Conservation (phyloP, 1,140 invertebrate species). For the Drosophila sp. region DNA sequence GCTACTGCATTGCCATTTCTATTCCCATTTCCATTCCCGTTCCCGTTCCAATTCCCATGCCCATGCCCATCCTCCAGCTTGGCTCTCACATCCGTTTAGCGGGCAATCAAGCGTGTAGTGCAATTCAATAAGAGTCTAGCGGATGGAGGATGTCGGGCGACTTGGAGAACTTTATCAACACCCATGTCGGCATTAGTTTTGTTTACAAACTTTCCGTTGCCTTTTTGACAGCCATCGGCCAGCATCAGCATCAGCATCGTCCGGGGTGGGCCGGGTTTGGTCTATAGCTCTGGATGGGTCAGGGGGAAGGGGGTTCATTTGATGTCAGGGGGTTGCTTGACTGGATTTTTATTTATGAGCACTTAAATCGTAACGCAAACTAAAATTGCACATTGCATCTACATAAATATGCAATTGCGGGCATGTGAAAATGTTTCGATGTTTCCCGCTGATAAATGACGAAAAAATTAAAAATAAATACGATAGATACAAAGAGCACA, state of each 20-base stretch:
- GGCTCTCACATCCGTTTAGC: slow-evolving; percentile 72
- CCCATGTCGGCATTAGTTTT: slow-evolving; percentile 84
- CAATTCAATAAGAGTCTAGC: slow-evolving; percentile 76
- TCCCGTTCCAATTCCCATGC: slow-evolving; percentile 2
- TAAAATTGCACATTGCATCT: slow-evolving; percentile 75
- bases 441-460: slow-evolving; percentile 73
- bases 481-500: slow-evolving; percentile 39
- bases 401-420: slow-evolving; percentile 83
- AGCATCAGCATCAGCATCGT: too few relatives aligned
- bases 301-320: not conserved
- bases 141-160: slow-evolving; percentile 17
- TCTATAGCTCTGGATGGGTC: slow-evolving; percentile 11
- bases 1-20: slow-evolving; percentile 26
- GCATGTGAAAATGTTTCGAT: slow-evolving; percentile 61
- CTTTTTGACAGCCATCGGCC: slow-evolving; percentile 73
- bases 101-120: slow-evolving; percentile 84
- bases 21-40: slow-evolving; percentile 4
- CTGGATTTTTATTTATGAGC: slow-evolving; percentile 83
- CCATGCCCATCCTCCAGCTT: not conserved
- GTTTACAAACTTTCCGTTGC: slow-evolving; percentile 84
- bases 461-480: slow-evolving; percentile 77
- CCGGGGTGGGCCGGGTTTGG: slow-evolving; percentile 30
- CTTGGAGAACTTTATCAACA: slow-evolving; percentile 84
- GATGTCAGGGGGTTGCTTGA: slow-evolving; percentile 33
- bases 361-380: slow-evolving; percentile 83